A percentile compares a stretch with the other conserved stretches of the same genome.
These are phyloP conservation scores for Rousettus leschenaultii DNA, from an alignment of 2,113 vertebrate species.

Conservation along the genomic window DNA sequence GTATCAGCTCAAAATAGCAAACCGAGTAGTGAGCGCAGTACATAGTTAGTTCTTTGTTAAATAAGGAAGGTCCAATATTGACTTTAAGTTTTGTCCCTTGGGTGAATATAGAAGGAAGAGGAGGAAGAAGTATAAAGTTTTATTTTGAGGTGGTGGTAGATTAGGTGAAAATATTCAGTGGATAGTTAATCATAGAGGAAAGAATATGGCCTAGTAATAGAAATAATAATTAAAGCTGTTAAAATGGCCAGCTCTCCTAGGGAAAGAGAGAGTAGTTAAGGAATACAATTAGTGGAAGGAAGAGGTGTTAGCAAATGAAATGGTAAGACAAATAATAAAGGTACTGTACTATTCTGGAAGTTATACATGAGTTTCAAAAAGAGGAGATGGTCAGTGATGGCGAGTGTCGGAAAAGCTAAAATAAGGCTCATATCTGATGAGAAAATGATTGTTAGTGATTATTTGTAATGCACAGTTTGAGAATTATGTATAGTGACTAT, in stretches of 20 bases:
- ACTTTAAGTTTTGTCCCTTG: not conserved
- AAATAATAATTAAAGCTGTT: not conserved
- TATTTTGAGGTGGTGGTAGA: constrained; percentile 4
- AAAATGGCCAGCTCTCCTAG: not conserved
- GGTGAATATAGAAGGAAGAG: not conserved
- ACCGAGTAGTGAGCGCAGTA: not conserved
- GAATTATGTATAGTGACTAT: not conserved
- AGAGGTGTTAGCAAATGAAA: not conserved
- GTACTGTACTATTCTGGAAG: not conserved
- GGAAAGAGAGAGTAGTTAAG: not conserved
- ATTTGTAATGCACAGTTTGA: not conserved
- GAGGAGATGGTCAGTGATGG: not conserved
- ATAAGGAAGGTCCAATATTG: not conserved
- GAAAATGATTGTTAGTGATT: not conserved
- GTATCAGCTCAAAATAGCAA: constrained; percentile 3
- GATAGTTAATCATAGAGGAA: not conserved
- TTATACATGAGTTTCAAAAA: not conserved
- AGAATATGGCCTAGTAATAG: not conserved
- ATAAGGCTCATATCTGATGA: not conserved
- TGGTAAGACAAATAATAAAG: not conserved
- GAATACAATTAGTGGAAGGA: not conserved
- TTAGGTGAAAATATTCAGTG: not conserved
- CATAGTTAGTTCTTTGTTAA: not conserved
- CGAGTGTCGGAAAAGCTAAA: not conserved
- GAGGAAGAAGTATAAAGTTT: not conserved